Evolutionary conservation across 2,797 vertebrate genomes (phyloP).

Genomic region (Coregonus sp.): DNA sequence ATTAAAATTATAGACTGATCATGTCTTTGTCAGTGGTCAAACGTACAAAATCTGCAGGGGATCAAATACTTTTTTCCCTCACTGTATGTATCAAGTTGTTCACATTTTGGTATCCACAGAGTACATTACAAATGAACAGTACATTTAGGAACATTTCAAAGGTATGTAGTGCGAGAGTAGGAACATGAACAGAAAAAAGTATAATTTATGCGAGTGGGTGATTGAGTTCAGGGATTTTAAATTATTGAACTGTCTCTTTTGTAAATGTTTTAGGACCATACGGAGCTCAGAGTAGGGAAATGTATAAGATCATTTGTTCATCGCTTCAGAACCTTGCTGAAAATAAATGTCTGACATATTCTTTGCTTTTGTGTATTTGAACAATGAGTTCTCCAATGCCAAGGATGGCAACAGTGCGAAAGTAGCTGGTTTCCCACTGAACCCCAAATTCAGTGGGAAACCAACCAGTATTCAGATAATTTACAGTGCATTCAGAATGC

Average conservation of each 20-base stretch:
- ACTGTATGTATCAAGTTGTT: slow-evolving; percentile 15
- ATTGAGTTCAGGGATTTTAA: slow-evolving; percentile 14
- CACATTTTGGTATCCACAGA: slow-evolving; percentile 24
- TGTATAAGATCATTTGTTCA: slow-evolving; percentile 8
- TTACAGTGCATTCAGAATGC: too few relatives aligned
- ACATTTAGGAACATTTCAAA: not conserved
- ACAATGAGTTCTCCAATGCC: slow-evolving; percentile 16
- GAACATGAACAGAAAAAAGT: slow-evolving; percentile 7
- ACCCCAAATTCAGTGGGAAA: not conserved
- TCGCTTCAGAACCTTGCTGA: slow-evolving; percentile 9
- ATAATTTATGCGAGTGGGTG: slow-evolving; percentile 9
- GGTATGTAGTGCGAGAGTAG: not conserved
- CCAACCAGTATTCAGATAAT: not conserved
- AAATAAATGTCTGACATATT: slow-evolving; percentile 19
- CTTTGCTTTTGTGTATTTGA: slow-evolving; percentile 7
- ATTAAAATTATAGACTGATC: too few relatives aligned
- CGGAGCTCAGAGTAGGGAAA: slow-evolving; percentile 2
- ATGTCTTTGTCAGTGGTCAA: too few relatives aligned
- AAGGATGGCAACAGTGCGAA: too few relatives aligned
- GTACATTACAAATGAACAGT: slow-evolving; percentile 20
- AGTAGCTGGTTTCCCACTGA: not conserved
- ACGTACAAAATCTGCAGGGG: too few relatives aligned
- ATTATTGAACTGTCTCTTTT: slow-evolving; percentile 3
- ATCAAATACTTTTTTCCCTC: too few relatives aligned
- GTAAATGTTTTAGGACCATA: slow-evolving; percentile 11